Evolutionary conservation across 2,888 invertebrate genomes (phyloP).

Genomic region (Deilephila elpenor): DNA sequence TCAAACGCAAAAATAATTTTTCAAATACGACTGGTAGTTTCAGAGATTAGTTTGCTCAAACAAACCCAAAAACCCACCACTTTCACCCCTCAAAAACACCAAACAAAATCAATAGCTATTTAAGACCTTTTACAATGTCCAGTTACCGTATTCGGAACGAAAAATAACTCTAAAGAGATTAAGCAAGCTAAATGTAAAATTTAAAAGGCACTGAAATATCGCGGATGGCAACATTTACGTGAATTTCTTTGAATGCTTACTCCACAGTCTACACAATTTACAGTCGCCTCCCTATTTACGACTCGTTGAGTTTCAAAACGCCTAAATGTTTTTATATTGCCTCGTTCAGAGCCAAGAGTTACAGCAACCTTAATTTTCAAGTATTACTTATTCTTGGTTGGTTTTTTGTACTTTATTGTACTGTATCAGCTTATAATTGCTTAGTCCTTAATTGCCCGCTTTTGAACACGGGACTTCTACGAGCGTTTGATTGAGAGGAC

Average conservation of each 20-base stretch:
- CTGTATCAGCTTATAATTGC: too few relatives aligned
- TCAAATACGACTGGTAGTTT: not conserved
- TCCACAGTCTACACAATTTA: conserved; percentile 11
- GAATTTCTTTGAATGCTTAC: conserved; percentile 22
- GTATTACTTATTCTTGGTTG: not conserved
- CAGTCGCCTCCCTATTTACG: conserved; percentile 25
- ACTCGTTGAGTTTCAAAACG: conserved; percentile 27
- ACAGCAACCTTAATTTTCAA: not conserved
- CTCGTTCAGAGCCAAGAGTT: conserved; percentile 14
- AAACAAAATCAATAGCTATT: not conserved
- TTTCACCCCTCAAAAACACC: too few relatives aligned
- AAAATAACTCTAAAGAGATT: conserved; percentile 44
- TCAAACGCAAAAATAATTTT: not conserved
- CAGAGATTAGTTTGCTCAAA: too few relatives aligned
- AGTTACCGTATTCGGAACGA: conserved; percentile 32
- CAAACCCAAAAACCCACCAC: too few relatives aligned
- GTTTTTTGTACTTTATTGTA: too few relatives aligned
- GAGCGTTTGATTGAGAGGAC: too few relatives aligned
- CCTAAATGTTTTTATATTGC: conserved; percentile 29
- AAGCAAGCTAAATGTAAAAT: conserved; percentile 33
- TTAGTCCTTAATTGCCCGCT: too few relatives aligned
- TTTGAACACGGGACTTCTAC: too few relatives aligned
- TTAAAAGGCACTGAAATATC: conserved; percentile 10
- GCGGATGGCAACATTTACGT: conserved; percentile 9
- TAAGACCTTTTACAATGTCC: not conserved